Evolutionary conservation across 2,888 invertebrate species (phyloP).

Genomic region (Lochmaea crataegi): DNA sequence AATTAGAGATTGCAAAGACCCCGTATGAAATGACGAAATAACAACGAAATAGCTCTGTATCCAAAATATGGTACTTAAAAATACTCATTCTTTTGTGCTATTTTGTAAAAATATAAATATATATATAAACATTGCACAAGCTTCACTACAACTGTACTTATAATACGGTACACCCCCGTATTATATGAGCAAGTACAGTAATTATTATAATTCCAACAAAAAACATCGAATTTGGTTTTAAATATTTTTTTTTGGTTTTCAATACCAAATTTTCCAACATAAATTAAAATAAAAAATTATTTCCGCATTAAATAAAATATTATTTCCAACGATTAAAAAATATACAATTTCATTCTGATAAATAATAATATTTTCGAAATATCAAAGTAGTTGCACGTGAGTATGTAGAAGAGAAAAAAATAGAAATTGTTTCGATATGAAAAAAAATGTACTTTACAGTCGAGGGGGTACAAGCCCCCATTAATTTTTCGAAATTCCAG

Average conservation of each 20-base stretch:
- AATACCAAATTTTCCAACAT: neutral
- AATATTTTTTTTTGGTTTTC: neutral
- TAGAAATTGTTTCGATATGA: neutral
- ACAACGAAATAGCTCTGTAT: neutral
- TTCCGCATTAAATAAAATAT: neutral
- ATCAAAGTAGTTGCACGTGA: conserved; percentile 12
- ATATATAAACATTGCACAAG: neutral
- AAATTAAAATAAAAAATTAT: neutral
- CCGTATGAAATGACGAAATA: neutral
- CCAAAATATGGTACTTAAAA: neutral
- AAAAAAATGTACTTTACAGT: conserved; percentile 6
- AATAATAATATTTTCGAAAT: neutral
- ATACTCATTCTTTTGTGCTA: neutral
- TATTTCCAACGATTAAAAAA: neutral
- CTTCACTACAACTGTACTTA: neutral
- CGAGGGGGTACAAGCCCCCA: too few relatives aligned
- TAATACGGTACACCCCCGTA: too few relatives aligned
- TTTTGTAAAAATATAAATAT: conserved; percentile 8
- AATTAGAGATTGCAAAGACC: neutral
- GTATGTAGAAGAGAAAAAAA: neutral
- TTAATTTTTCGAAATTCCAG: too few relatives aligned
- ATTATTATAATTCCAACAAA: neutral
- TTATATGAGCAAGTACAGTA: neutral
- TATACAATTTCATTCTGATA: neutral
- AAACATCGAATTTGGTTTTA: neutral